Evolutionary conservation across 37 sponge, comb jelly and placozoan genomes (phyloP).

Genomic region (Cliona cf. orientalis): DNA sequence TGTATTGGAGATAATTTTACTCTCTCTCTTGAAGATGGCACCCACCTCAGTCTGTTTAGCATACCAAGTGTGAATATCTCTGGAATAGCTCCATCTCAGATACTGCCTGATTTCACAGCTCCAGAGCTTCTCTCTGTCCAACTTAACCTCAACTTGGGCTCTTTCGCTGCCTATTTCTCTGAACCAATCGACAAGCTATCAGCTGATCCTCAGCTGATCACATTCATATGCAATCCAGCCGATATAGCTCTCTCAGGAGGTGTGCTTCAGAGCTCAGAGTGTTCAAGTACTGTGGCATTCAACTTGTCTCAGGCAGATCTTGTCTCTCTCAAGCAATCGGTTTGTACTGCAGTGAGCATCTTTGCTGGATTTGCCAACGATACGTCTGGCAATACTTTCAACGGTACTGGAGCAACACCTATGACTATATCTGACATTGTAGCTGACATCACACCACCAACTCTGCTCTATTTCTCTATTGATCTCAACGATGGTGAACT

Average conservation of each 20-base stretch:
- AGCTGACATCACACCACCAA: constrained; percentile 63
- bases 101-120: constrained; percentile 29
- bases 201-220: constrained; percentile 35
- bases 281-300: constrained; percentile 49
- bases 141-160: constrained; percentile 58
- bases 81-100: neutral
- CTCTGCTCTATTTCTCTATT: constrained; percentile 61
- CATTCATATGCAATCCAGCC: constrained; percentile 20
- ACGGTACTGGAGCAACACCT: constrained; percentile 1
- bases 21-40: constrained; percentile 2
- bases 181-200: constrained; percentile 70
- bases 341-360: constrained; percentile 15
- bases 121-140: constrained; percentile 41
- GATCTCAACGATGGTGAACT: constrained; percentile 84
- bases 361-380: constrained; percentile 37
- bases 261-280: constrained; percentile 11
- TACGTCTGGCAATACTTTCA: constrained; percentile 47
- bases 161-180: constrained; percentile 44
- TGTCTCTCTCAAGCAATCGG: constrained; percentile 60
- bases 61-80: neutral
- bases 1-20: neutral
- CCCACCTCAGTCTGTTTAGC: neutral
- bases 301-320: constrained; percentile 47
- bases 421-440: constrained; percentile 12
- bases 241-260: constrained; percentile 22